phyloP scores from a whole-genome alignment of 2,888 invertebrate genomes.

The Nomada hirtipes region DNA sequence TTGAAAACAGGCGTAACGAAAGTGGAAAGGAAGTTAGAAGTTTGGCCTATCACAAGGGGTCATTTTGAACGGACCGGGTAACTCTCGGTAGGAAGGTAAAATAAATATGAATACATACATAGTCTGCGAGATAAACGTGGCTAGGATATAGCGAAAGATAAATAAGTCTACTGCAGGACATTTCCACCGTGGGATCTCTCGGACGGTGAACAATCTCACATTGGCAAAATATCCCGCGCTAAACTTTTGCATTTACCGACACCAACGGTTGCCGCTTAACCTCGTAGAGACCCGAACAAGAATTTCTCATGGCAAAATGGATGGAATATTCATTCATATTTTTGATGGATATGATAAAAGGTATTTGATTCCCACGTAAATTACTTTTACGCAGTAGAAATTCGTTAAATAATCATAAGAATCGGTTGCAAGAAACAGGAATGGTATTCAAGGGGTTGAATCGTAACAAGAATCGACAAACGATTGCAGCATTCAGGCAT shows the following conservation, averaged over 20 bases:
- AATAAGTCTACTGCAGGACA: slow-evolving; percentile 47
- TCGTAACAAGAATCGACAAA: too few species aligned
- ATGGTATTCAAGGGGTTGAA: background rate
- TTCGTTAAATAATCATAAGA: background rate
- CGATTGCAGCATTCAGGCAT: background rate
- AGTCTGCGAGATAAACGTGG: slow-evolving; percentile 35
- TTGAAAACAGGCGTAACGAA: slow-evolving; percentile 3
- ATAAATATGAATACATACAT: slow-evolving; percentile 23
- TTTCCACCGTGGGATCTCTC: slow-evolving; percentile 28
- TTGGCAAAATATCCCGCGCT: slow-evolving; percentile 11
- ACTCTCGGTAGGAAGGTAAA: slow-evolving; percentile 2
- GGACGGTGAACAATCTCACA: slow-evolving; percentile 15
- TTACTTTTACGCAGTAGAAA: background rate
- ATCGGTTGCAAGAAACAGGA: background rate
- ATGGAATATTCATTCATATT: background rate
- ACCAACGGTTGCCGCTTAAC: slow-evolving; percentile 21
- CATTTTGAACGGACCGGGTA: slow-evolving; percentile 8
- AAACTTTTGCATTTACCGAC: slow-evolving; percentile 7
- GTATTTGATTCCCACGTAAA: background rate
- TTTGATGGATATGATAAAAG: background rate
- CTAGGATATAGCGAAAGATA: slow-evolving; percentile 24
- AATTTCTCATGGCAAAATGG: background rate
- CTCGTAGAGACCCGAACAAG: slow-evolving; percentile 15
- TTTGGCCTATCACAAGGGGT: slow-evolving; percentile 6
- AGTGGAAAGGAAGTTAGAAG: slow-evolving; percentile 1